A percentile compares a stretch with the other conserved stretches of the same genome.
These are phyloP conservation scores for Odontomachus brunneus DNA, from an alignment of 1,140 invertebrate genomes.

Conservation along the genomic window DNA sequence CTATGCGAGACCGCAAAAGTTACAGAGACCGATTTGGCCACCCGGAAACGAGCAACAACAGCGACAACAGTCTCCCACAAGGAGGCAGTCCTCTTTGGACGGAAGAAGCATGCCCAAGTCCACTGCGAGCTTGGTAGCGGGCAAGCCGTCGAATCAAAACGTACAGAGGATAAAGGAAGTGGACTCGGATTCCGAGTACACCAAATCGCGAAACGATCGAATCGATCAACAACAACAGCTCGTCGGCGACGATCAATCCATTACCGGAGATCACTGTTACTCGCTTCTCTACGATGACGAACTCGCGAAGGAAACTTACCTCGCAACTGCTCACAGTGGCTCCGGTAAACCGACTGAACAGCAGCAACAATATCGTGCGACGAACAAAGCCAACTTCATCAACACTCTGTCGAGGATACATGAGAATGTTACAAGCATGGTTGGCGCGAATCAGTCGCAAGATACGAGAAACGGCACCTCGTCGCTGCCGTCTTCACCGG, in stretches of 20 bases:
- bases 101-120: slow-evolving; percentile 44
- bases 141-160: slow-evolving; percentile 82
- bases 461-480: slow-evolving; percentile 79
- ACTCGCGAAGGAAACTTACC: slow-evolving; percentile 16
- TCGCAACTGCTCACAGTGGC: neutral
- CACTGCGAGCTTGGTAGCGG: neutral
- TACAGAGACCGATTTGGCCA: slow-evolving; percentile 91
- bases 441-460: slow-evolving; percentile 71
- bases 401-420: slow-evolving; percentile 88
- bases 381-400: slow-evolving; percentile 85
- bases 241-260: slow-evolving; percentile 47
- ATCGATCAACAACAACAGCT: slow-evolving; percentile 53
- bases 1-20: slow-evolving; percentile 91
- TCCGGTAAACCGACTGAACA: slow-evolving; percentile 11
- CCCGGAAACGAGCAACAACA: slow-evolving; percentile 82
- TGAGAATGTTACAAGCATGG: slow-evolving; percentile 83
- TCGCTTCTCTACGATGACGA: slow-evolving; percentile 42
- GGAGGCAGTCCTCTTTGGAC: neutral
- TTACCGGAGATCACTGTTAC: slow-evolving; percentile 1
- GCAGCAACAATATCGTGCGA: slow-evolving; percentile 35
- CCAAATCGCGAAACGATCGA: slow-evolving; percentile 43
- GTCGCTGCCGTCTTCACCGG: slow-evolving; percentile 81
- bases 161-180: slow-evolving; percentile 83
- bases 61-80: slow-evolving; percentile 56
- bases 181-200: slow-evolving; percentile 78